Evolutionary conservation across 2,113 vertebrate species (phyloP).

Genomic region (Gopherus flavomarginatus): DNA sequence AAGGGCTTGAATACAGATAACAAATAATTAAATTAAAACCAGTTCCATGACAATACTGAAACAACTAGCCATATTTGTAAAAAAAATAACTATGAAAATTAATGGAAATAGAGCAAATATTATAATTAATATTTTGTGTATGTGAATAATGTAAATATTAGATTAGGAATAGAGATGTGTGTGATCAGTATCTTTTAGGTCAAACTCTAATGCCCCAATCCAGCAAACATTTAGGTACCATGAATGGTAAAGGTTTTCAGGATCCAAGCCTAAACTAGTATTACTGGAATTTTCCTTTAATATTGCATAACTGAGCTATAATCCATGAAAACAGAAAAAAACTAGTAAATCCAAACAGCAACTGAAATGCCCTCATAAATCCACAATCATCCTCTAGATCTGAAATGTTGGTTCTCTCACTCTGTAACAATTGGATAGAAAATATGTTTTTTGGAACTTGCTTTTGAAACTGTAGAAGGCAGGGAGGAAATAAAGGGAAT

Average conservation of each 20-base stretch:
- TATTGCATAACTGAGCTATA: not conserved
- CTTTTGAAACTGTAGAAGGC: not conserved
- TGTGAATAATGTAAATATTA: not conserved
- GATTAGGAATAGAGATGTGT: not conserved
- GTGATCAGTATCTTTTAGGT: not conserved
- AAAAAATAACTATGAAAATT: rapidly evolving
- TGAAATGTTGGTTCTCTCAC: not conserved
- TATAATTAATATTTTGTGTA: not conserved
- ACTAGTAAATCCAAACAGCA: not conserved
- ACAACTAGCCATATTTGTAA: not conserved
- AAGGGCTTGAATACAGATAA: not conserved
- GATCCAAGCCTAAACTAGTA: rapidly evolving
- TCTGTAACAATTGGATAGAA: rapidly evolving
- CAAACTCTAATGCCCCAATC: not conserved
- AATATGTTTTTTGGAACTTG: not conserved
- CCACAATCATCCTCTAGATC: not conserved
- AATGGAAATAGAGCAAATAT: not conserved
- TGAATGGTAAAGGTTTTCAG: not conserved
- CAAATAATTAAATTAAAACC: not conserved
- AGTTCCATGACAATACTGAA: not conserved
- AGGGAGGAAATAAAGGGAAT: not conserved
- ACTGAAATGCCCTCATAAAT: not conserved
- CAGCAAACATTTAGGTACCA: not conserved
- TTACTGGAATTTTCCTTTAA: not conserved
- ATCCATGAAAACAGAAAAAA: not conserved